These are phyloP conservation scores for Schrankia costaestrigalis DNA, from an alignment of 2,888 invertebrate genomes.

Conservation along the genomic window DNA sequence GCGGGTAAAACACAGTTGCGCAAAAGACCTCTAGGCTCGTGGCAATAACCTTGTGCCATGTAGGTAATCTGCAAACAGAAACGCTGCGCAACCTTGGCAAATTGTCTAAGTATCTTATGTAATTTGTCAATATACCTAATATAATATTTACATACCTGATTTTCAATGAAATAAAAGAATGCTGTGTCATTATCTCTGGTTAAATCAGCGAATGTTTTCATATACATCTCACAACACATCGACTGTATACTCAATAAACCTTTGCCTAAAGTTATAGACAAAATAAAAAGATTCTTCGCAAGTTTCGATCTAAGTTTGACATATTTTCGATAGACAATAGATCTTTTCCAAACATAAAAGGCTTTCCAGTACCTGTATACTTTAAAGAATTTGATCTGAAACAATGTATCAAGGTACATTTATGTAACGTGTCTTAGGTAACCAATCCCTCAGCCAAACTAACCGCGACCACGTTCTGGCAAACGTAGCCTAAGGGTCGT, in stretches of 20 bases:
- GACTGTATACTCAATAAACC: conserved; percentile 86
- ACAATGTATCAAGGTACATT: no score
- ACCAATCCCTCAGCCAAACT: no score
- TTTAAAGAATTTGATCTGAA: conserved; percentile 84
- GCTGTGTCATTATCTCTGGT: conserved; percentile 69
- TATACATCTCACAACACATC: conserved; percentile 83
- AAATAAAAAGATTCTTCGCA: conserved; percentile 85
- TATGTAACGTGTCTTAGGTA: no score
- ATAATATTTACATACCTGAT: conserved; percentile 74
- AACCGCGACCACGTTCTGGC: no score
- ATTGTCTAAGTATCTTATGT: background rate
- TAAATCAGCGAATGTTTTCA: conserved; percentile 82
- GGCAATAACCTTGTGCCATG: no score
- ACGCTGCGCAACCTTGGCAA: no score
- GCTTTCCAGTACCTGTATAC: conserved; percentile 88
- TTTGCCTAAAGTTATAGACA: conserved; percentile 85
- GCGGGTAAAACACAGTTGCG: no score
- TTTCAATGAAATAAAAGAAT: conserved; percentile 86
- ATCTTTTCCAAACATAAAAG: conserved; percentile 89
- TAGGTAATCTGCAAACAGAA: no score
- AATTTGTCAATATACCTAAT: background rate
- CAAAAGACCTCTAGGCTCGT: no score
- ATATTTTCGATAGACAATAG: conserved; percentile 85
- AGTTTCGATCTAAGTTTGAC: conserved; percentile 80
- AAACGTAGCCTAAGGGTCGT: no score